These are phyloP conservation scores for Pemphigus obesinymphae DNA, from an alignment of 1,140 invertebrate genomes.

Conservation along the genomic window DNA sequence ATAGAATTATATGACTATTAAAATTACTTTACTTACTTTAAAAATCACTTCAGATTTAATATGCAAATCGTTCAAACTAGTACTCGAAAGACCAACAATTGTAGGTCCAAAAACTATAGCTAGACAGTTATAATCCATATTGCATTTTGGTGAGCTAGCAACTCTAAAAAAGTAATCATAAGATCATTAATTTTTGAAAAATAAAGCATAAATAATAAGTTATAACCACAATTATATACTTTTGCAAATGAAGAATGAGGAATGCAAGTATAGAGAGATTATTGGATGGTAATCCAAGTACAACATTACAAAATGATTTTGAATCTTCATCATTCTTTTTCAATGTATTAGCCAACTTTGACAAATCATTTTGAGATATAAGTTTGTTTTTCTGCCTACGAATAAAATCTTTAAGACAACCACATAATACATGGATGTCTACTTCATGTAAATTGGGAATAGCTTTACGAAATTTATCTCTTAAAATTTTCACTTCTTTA, in stretches of 20 bases:
- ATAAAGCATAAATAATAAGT: neutral
- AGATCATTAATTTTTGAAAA: neutral
- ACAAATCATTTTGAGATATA: conserved; percentile 69
- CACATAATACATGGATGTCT: conserved; percentile 77
- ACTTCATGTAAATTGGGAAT: conserved; percentile 64
- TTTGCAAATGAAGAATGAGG: conserved; percentile 76
- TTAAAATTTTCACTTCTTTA: conserved; percentile 77
- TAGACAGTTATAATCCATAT: conserved; percentile 74
- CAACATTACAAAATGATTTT: conserved; percentile 54
- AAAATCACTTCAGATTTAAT: conserved; percentile 50
- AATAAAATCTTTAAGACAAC: conserved; percentile 82
- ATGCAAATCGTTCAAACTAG: conserved; percentile 43
- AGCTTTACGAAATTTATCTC: conserved; percentile 72
- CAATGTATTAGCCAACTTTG: conserved; percentile 70
- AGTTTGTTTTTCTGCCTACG: conserved; percentile 76
- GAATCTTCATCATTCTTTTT: conserved; percentile 58
- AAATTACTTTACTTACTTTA: conserved; percentile 12
- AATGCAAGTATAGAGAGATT: conserved; percentile 85
- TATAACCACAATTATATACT: conserved; percentile 51
- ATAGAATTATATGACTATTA: too few relatives aligned
- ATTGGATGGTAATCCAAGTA: conserved; percentile 64
- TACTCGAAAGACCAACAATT: conserved; percentile 72
- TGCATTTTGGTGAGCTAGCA: conserved; percentile 63
- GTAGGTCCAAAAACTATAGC: conserved; percentile 83
- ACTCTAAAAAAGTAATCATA: conserved; percentile 54